Evolutionary conservation across 2,888 invertebrate species (phyloP).

Genomic region (Orchestes rusci): DNA sequence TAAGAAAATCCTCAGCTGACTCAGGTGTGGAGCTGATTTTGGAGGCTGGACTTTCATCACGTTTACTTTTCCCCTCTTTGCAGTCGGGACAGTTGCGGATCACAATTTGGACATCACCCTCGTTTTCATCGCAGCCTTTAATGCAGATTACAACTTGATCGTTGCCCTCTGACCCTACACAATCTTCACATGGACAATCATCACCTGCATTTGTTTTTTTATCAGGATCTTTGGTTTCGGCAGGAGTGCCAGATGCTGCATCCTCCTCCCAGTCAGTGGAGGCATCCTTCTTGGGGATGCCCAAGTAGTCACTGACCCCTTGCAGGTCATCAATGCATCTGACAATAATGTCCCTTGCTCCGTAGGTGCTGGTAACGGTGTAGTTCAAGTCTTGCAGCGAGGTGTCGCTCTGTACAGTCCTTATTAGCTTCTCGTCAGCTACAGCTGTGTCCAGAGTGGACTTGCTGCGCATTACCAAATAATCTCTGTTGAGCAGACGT

Average conservation of each 20-base stretch:
- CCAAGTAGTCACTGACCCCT: constrained; percentile 26
- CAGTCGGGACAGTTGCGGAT: constrained; percentile 32
- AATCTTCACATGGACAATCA: constrained; percentile 7
- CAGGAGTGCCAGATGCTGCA: background rate
- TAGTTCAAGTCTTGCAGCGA: too few relatives aligned
- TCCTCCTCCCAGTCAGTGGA: constrained; percentile 5
- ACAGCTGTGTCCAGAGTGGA: constrained; percentile 20
- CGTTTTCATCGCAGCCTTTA: constrained; percentile 29
- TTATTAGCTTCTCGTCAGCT: constrained; percentile 6
- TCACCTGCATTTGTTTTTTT: background rate
- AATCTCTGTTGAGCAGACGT: too few relatives aligned
- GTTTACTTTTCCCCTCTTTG: constrained; percentile 6
- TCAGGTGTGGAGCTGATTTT: background rate
- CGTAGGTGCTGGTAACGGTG: constrained; percentile 26
- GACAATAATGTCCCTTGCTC: constrained; percentile 28
- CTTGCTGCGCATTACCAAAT: constrained; percentile 13
- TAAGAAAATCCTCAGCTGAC: background rate
- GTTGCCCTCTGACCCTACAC: constrained; percentile 20
- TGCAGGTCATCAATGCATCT: constrained; percentile 28
- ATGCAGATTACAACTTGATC: constrained; percentile 31
- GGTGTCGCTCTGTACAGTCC: too few relatives aligned
- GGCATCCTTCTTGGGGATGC: constrained; percentile 13
- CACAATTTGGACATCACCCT: constrained; percentile 30
- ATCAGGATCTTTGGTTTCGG: background rate
- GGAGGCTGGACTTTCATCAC: background rate